phyloP scores from a whole-genome alignment of 2,113 vertebrate genomes.

The Callithrix jacchus region DNA sequence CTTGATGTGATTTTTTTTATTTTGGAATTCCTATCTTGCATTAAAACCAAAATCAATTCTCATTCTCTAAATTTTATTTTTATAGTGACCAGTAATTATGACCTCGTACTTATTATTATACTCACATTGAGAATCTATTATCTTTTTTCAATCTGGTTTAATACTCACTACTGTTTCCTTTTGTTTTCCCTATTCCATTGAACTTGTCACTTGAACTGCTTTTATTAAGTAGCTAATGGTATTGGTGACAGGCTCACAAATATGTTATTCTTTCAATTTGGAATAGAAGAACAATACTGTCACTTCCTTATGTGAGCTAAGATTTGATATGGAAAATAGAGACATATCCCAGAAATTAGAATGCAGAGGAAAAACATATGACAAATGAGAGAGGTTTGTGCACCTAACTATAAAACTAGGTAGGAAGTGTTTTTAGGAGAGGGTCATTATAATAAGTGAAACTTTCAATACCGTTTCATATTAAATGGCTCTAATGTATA shows the following conservation, averaged over 20 bases:
- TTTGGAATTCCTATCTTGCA: neutral
- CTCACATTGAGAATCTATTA: neutral
- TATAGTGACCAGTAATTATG: neutral
- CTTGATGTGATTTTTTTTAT: neutral
- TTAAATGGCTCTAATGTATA: neutral
- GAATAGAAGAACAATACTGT: neutral
- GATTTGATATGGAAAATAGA: neutral
- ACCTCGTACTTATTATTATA: neutral
- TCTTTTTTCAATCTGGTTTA: neutral
- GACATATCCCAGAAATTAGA: neutral
- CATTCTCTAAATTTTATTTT: neutral
- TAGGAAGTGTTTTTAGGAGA: neutral
- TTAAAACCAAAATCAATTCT: slow-evolving; percentile 19
- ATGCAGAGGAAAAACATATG: neutral
- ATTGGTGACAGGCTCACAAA: neutral
- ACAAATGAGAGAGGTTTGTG: neutral
- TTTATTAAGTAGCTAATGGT: neutral
- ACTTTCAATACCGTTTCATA: neutral
- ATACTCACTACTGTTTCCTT: neutral
- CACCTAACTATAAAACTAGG: neutral
- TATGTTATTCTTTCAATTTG: slow-evolving; percentile 1
- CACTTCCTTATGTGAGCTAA: neutral
- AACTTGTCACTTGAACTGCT: neutral
- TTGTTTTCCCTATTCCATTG: neutral
- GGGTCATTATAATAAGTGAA: neutral